These are phyloP conservation scores for Triops longicaudatus DNA, from an alignment of 1,140 invertebrate species.

Conservation along the genomic window DNA sequence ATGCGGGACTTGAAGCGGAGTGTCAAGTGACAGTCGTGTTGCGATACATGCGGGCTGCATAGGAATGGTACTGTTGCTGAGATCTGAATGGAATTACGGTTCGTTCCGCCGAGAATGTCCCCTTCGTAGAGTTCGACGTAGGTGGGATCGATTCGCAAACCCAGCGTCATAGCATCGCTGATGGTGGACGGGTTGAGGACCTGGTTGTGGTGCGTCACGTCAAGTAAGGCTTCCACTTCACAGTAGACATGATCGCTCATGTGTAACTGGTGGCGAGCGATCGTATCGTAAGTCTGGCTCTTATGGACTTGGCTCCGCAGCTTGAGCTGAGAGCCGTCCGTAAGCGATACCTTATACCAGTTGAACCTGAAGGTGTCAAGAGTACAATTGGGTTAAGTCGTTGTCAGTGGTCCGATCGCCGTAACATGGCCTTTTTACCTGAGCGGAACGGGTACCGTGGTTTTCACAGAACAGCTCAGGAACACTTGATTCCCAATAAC, in stretches of 20 bases:
- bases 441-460: neutral
- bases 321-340: neutral
- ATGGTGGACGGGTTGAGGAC: constrained; percentile 28
- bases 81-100: neutral
- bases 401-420: neutral
- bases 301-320: neutral
- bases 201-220: neutral
- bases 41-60: constrained; percentile 16
- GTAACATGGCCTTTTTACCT: neutral
- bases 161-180: constrained; percentile 21
- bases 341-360: constrained; percentile 3
- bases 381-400: neutral
- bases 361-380: neutral
- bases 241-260: constrained; percentile 23
- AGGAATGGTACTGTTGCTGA: constrained; percentile 18
- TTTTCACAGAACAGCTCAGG: neutral
- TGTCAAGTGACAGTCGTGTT: constrained; percentile 23
- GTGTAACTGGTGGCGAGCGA: neutral
- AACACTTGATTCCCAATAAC: neutral
- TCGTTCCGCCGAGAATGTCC: neutral
- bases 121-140: constrained; percentile 17
- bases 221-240: constrained; percentile 27
- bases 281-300: neutral
- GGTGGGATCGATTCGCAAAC: constrained; percentile 20
- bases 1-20: neutral